Evolutionary conservation across 2,888 invertebrate genomes (phyloP).

Genomic region (Rhynchonema sp.): DNA sequence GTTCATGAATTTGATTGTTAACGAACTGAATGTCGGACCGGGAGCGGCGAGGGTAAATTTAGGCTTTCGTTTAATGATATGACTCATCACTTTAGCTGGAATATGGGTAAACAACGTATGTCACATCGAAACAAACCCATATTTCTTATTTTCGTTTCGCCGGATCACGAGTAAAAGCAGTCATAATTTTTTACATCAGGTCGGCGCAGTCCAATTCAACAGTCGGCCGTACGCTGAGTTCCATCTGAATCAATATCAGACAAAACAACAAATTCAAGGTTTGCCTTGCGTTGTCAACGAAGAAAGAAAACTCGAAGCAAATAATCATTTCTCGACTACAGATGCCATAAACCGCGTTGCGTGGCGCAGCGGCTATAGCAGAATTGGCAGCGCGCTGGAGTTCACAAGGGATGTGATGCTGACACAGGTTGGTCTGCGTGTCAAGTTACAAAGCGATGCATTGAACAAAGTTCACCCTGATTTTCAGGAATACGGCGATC

Average conservation of each 20-base stretch:
- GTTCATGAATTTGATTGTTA: slow-evolving; percentile 2
- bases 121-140: not conserved
- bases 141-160: too few relatives aligned
- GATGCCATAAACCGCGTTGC: not conserved
- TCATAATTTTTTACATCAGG: not conserved
- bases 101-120: not conserved
- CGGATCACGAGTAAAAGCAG: too few relatives aligned
- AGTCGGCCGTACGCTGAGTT: not conserved
- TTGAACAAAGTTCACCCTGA: too few relatives aligned
- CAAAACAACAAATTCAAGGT: not conserved
- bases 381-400: slow-evolving; percentile 4
- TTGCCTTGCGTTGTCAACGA: not conserved
- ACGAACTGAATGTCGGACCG: slow-evolving; percentile 1
- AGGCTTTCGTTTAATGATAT: too few relatives aligned
- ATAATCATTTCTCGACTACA: too few relatives aligned
- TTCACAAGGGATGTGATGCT: not conserved
- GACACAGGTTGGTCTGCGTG: not conserved
- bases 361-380: slow-evolving; percentile 5
- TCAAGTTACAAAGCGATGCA: too few relatives aligned
- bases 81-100: too few relatives aligned
- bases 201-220: slow-evolving; percentile 6
- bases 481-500: not conserved
- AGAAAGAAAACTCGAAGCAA: too few relatives aligned
- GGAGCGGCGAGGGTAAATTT: not conserved
- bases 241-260: not conserved